Evolutionary conservation across 1,140 invertebrate genomes (phyloP), one percentile per base, ranked within the genome.

Genomic region (Drosophila miranda): DNA sequence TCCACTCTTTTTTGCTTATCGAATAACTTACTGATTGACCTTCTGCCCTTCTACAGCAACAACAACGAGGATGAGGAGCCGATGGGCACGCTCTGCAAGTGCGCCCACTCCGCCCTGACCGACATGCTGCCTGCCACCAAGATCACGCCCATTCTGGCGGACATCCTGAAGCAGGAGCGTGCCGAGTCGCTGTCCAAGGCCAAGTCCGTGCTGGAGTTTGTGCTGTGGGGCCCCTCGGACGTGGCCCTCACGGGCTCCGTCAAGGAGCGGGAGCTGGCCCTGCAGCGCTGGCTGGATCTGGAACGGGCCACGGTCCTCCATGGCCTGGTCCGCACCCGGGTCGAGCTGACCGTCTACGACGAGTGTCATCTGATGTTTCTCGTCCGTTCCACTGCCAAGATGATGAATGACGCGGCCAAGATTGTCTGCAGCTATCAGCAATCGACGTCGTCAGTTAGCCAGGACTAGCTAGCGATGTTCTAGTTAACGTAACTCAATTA

Each of bases 191-290:
- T 97, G 23, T 93, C 93, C 16, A 91, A 90, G 60, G 76, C 87
- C 16, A 97, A 97, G 90, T 94, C 95, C 0, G 93, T 97, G 0
- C 88, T 97, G 26, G 96, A 97, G 83, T 96, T 96, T 78, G 95
- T 95, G 63, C 91, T 98, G 2, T 98, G 96, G 96, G 96, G 96
- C 3, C 96, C 96, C 1, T 93, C 95, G 9, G 95, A 96, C 78
- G 94, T 95, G 1, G 93, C 93, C 0, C 91, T 95, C 9, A 93
- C 94, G 0, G 93, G 93, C 6, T 93, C 93, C 0, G 92, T 92
- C 0, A 93, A 93, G 26, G 95, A 96, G 63, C 92, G 95, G 3
- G 95, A 96, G 70, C 78, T 94, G 13, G 94, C 94, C 0, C 82
- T 96, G 2, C 95, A 96, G 77, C 92, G 95, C 44, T 97, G 96